Evolutionary conservation across 2,888 invertebrate genomes (phyloP).

Genomic region (Ormyrus nitidulus): DNA sequence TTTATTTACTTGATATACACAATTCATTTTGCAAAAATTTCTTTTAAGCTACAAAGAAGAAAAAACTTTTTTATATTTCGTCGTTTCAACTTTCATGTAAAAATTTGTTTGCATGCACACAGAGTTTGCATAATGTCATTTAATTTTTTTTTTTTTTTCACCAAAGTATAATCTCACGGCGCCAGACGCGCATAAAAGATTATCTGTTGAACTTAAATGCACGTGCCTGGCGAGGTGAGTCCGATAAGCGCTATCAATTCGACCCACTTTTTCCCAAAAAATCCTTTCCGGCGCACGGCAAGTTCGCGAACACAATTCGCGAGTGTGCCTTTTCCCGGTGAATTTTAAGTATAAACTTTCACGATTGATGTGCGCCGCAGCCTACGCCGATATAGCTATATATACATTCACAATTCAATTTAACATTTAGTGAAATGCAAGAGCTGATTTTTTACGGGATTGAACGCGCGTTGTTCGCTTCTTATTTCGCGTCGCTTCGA

Average conservation of each 20-base stretch:
- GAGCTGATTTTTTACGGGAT: too few species aligned
- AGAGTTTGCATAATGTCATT: too few species aligned
- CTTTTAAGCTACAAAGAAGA: too few species aligned
- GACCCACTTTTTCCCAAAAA: constrained; percentile 41
- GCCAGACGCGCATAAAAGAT: background rate
- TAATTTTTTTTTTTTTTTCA: too few species aligned
- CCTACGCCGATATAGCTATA: background rate
- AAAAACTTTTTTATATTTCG: too few species aligned
- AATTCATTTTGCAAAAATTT: too few species aligned
- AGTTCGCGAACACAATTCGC: background rate
- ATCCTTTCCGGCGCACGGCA: constrained; percentile 23
- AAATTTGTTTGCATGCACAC: too few species aligned
- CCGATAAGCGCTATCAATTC: constrained; percentile 48
- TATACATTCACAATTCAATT: background rate
- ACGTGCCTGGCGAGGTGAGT: background rate
- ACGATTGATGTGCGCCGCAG: background rate
- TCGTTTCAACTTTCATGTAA: too few species aligned
- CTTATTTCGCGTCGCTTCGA: too few species aligned
- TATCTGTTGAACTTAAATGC: constrained; percentile 12
- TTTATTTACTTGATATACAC: too few species aligned
- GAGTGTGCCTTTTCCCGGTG: constrained; percentile 9
- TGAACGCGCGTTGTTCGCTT: too few species aligned
- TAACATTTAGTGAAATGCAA: too few species aligned
- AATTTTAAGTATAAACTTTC: constrained; percentile 29
- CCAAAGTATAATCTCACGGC: background rate